phyloP scores from a whole-genome alignment of 2,888 invertebrate species.

The Cephus runcator region DNA sequence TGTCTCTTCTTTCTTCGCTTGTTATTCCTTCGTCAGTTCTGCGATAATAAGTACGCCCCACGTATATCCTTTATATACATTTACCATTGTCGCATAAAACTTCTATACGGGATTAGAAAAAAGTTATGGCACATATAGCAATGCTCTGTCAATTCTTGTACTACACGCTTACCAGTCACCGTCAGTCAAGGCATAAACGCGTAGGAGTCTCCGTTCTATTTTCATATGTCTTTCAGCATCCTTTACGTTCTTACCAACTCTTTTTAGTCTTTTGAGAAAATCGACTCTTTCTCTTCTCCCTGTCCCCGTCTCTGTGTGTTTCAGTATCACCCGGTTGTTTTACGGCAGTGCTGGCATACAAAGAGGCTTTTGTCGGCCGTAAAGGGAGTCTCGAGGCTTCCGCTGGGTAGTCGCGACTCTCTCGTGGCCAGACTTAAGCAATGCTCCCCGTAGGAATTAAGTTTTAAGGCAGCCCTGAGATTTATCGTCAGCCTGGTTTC shows the following conservation, averaged over 20 bases:
- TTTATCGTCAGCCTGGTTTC: conserved; percentile 33
- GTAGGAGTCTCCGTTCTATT: background rate
- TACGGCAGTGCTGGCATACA: conserved; percentile 26
- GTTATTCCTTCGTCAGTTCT: background rate
- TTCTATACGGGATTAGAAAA: background rate
- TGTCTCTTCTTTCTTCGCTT: background rate
- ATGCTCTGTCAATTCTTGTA: background rate
- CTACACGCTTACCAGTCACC: background rate
- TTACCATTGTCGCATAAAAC: background rate
- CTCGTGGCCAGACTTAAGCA: background rate
- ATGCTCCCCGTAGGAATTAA: conserved; percentile 38
- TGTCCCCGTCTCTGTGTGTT: background rate
- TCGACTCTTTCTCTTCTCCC: conserved; percentile 16
- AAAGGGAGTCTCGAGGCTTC: conserved; percentile 31
- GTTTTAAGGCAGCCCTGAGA: conserved; percentile 48
- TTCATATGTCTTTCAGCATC: background rate
- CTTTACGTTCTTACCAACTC: background rate
- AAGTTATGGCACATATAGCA: background rate
- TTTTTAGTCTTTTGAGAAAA: conserved; percentile 20
- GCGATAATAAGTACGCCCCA: background rate
- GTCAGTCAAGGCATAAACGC: background rate
- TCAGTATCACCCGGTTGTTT: conserved; percentile 15
- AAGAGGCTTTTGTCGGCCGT: conserved; percentile 30
- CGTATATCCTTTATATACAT: background rate
- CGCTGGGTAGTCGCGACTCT: conserved; percentile 11